These are phyloP conservation scores for Pomatorhinus ruficollis DNA, from an alignment of 2,113 vertebrate genomes.

Conservation along the genomic window DNA sequence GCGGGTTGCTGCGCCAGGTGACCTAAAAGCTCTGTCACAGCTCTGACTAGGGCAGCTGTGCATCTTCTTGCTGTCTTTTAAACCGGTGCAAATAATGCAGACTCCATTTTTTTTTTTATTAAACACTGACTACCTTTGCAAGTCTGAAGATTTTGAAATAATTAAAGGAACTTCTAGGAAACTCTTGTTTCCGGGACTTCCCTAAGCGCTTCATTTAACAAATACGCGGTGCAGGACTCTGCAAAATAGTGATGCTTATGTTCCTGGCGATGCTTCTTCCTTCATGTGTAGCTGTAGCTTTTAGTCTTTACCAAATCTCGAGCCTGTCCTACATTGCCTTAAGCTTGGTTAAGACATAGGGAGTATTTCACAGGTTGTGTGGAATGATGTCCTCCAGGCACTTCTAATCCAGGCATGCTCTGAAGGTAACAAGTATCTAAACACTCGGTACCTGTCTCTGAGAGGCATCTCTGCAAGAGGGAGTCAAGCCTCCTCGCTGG, in stretches of 20 bases:
- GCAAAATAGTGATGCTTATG: background rate
- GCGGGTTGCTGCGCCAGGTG: fast-evolving
- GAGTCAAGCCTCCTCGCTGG: background rate
- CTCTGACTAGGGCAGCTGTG: background rate
- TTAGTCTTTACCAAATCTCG: background rate
- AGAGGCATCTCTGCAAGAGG: background rate
- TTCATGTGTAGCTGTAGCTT: background rate
- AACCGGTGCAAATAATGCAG: background rate
- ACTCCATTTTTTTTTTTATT: background rate
- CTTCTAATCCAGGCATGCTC: background rate
- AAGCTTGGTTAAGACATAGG: background rate
- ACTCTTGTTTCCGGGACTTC: background rate
- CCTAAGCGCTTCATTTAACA: background rate
- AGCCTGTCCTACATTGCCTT: background rate
- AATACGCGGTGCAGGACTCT: fast-evolving
- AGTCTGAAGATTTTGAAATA: background rate
- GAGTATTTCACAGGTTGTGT: background rate
- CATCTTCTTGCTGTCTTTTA: background rate
- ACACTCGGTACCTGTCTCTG: background rate
- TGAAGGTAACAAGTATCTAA: background rate
- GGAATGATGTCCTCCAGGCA: background rate
- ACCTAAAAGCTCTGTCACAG: background rate
- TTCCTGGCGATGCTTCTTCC: background rate
- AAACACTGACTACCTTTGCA: background rate
- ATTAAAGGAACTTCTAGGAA: background rate